Conservation (phyloP, 2,888 invertebrate genomes). For the Brachylomia viminalis region DNA sequence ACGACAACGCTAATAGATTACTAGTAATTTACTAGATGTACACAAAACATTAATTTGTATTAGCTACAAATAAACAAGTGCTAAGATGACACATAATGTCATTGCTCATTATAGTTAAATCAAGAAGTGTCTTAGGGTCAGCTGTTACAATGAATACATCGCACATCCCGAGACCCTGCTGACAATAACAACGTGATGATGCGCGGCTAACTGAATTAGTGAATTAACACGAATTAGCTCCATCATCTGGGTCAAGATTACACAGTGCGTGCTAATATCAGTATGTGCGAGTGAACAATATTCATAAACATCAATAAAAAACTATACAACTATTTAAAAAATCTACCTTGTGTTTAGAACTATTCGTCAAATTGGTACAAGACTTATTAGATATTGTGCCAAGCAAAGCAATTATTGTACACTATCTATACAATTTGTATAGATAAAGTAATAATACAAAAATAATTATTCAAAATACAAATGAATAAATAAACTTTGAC, state of each 20-base stretch:
- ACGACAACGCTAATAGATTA: not conserved
- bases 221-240: constrained; percentile 79
- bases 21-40: not conserved
- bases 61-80: constrained; percentile 2
- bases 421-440: too few species aligned
- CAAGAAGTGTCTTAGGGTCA: constrained; percentile 46
- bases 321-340: constrained; percentile 12
- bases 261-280: constrained; percentile 69
- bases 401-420: constrained; percentile 8
- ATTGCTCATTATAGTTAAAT: constrained; percentile 24
- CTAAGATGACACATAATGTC: not conserved
- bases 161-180: constrained; percentile 46
- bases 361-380: constrained; percentile 5
- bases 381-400: not conserved
- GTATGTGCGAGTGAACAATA: constrained; percentile 34
- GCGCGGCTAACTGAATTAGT: constrained; percentile 68
- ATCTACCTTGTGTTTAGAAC: constrained; percentile 4
- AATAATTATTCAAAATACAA: too few species aligned
- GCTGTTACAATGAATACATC: constrained; percentile 51
- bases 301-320: constrained; percentile 29
- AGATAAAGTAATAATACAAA: too few species aligned
- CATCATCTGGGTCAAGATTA: constrained; percentile 84
- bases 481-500: too few species aligned
- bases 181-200: constrained; percentile 68
- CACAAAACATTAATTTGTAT: constrained; percentile 23